A percentile compares a stretch with the other conserved stretches of the same genome.
These are phyloP conservation scores for Hydropotes inermis DNA, from an alignment of 2,113 vertebrate genomes.

Conservation along the genomic window DNA sequence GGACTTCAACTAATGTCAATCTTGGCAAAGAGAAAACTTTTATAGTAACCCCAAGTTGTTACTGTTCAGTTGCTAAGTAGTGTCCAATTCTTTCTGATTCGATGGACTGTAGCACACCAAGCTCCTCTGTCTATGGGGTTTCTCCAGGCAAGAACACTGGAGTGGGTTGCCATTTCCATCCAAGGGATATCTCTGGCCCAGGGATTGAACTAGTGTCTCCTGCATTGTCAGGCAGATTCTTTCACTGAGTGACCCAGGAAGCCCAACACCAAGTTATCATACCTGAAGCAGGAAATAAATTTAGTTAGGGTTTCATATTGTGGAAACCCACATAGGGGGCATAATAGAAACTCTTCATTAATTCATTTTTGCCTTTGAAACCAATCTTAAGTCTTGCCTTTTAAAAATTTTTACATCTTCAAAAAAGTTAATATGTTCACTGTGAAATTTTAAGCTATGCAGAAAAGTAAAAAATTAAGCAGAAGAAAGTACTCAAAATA, in stretches of 20 bases:
- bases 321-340: neutral
- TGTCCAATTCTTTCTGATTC: neutral
- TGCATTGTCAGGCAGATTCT: neutral
- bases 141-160: neutral
- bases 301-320: neutral
- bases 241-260: neutral
- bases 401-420: neutral
- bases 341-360: neutral
- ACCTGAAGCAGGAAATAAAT: neutral
- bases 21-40: neutral
- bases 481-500: neutral
- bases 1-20: neutral
- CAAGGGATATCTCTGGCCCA: neutral
- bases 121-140: neutral
- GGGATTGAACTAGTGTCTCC: neutral
- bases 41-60: neutral
- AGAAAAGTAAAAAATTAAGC: neutral
- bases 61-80: neutral
- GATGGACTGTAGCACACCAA: neutral
- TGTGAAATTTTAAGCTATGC: neutral
- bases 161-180: neutral
- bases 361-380: neutral
- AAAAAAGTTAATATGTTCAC: neutral
- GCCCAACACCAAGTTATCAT: neutral
- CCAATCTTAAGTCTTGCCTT: neutral